phyloP scores from a whole-genome alignment of 2,113 vertebrate genomes.

The Daubentonia madagascariensis region DNA sequence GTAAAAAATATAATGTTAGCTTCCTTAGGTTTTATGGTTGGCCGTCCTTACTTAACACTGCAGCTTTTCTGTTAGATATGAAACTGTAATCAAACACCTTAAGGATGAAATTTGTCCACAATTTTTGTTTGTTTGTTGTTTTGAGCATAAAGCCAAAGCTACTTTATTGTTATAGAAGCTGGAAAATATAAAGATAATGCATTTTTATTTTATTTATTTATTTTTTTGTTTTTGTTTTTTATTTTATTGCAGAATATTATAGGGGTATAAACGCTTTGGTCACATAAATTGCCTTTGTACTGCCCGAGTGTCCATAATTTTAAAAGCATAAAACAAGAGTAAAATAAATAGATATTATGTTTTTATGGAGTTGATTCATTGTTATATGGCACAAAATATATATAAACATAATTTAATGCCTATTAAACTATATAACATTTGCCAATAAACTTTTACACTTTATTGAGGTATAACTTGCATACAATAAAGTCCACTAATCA shows the following conservation, averaged over 20 bases:
- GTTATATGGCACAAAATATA: background rate
- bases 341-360: background rate
- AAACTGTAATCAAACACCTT: background rate
- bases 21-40: background rate
- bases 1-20: background rate
- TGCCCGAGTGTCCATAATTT: background rate
- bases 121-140: background rate
- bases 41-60: background rate
- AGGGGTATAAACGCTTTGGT: no score
- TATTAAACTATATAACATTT: background rate
- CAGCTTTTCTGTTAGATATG: background rate
- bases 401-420: background rate
- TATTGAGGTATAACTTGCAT: background rate
- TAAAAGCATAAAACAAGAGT: background rate
- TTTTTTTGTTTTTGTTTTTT: no score
- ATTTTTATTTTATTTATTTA: no score
- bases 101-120: background rate
- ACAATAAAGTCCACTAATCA: background rate
- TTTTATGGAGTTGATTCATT: slow-evolving; percentile 25
- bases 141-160: no score
- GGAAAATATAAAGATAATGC: no score
- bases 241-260: no score
- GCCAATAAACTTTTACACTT: background rate
- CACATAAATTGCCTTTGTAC: no score
- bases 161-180: no score